Evolutionary conservation across 2,797 vertebrate species (phyloP), one percentile per base, ranked within the genome.

Genomic region (Poeciliopsis paucimaculata): DNA sequence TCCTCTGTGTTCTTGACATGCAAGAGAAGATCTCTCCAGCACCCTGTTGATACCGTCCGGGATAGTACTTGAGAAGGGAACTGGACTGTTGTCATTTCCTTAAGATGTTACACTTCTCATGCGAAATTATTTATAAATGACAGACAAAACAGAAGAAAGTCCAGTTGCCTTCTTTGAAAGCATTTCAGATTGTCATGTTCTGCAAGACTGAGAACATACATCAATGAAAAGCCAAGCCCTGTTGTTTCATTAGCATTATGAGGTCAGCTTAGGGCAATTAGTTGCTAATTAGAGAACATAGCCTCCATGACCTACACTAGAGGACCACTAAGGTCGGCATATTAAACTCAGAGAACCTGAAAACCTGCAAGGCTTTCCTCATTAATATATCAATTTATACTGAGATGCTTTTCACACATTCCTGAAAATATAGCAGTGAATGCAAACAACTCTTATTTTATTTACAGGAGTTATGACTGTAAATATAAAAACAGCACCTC

Each of bases 291-390:
- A 74, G 9, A 72, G 79, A 23, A 36, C 15, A 55, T 71, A 79
- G 47, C 26, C 12, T 79, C 15, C 0, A 76, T 77, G 68, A 77
- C 45, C 60, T 11, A 34, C 28, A 23, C 71, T 5, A 16, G 23
- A 68, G 49, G 53, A 77, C 70, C 88, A 75, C 75, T 79, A 91
- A 87, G 87, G 86, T 88, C 79, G 85, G 34, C 51, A 62, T 66
- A 83, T 79, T 78, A 79, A 71, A 88, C 11, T 8, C 46, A 79
- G 72, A 76, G 46, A 62, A 75, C 20, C 23, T 23, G 41, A 76
- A 76, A 84, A 76, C 5, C n/a, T 34, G 15, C 78, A 84, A 83
- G 72, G 72, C 84, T 82, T 76, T 46, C 43, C 45, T 49, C 79
- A 53, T 34, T 41, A 68, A 70, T 82, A 82, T 78, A 68, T 62